Evolutionary conservation across 1,140 invertebrate species (phyloP).

Genomic region (Theocolax elegans): DNA sequence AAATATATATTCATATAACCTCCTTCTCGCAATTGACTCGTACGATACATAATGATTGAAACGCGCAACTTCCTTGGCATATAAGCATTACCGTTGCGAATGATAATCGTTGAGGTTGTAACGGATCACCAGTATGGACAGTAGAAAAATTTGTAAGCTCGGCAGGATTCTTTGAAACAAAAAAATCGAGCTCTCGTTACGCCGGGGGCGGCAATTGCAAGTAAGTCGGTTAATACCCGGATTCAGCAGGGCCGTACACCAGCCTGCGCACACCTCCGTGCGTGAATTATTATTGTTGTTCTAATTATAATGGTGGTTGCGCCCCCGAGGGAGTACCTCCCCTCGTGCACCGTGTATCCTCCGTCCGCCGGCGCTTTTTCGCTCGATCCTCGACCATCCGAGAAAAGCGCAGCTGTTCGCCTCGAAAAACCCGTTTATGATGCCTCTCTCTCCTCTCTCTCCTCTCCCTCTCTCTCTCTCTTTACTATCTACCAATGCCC

Average conservation of each 20-base stretch:
- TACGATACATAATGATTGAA: too few species aligned
- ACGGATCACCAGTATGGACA: too few species aligned
- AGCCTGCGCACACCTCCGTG: too few species aligned
- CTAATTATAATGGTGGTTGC: conserved; percentile 27
- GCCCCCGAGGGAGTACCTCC: background rate
- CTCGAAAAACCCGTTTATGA: conserved; percentile 21
- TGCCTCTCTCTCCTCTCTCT: background rate
- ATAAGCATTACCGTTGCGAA: too few species aligned
- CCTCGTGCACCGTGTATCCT: background rate
- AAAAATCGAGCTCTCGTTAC: background rate
- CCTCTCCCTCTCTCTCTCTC: background rate
- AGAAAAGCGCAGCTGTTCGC: conserved; percentile 30
- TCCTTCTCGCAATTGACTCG: too few species aligned
- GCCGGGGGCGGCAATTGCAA: conserved; percentile 8
- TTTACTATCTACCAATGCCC: background rate
- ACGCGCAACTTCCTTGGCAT: too few species aligned
- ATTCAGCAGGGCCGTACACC: too few species aligned
- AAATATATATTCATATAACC: too few species aligned
- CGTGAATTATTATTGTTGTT: conserved; percentile 36
- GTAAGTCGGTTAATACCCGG: conserved; percentile 11
- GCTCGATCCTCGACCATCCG: too few species aligned
- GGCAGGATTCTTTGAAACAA: too few species aligned
- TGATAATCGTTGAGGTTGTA: too few species aligned
- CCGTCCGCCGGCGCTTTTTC: conserved; percentile 9
- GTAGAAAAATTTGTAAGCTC: too few species aligned